phyloP scores from a whole-genome alignment of 1,140 invertebrate genomes.

The Bombus huntii region DNA sequence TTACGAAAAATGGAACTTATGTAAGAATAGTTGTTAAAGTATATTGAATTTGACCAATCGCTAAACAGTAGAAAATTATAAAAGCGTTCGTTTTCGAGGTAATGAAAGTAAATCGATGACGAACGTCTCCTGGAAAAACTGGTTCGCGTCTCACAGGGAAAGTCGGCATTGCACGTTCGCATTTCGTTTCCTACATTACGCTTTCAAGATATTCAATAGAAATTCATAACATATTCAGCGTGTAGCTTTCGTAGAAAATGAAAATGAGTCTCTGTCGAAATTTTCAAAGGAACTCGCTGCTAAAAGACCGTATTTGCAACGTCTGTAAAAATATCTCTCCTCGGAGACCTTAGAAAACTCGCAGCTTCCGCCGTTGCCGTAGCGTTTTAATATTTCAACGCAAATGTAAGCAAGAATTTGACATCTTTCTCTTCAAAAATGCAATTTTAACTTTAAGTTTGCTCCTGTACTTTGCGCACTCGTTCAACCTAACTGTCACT shows the following conservation, averaged over 20 bases:
- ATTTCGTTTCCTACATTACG: slow-evolving; percentile 21
- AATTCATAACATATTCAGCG: slow-evolving; percentile 32
- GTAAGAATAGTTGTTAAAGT: too few relatives aligned
- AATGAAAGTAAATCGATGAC: background rate
- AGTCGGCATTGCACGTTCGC: slow-evolving; percentile 1
- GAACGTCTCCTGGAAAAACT: background rate
- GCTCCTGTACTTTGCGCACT: background rate
- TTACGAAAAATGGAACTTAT: too few relatives aligned
- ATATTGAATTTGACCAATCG: background rate
- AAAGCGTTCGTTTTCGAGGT: background rate
- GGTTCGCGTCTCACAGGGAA: background rate
- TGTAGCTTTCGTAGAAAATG: slow-evolving; percentile 14
- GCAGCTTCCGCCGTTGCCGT: background rate
- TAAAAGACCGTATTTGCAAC: background rate
- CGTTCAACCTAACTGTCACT: background rate
- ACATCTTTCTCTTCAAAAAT: slow-evolving; percentile 9
- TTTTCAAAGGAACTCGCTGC: slow-evolving; percentile 1
- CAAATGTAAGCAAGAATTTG: background rate
- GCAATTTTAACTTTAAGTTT: slow-evolving; percentile 13
- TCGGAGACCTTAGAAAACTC: slow-evolving; percentile 6
- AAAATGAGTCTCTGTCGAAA: slow-evolving; percentile 36
- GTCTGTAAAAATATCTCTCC: background rate
- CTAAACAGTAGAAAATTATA: background rate
- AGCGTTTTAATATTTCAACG: slow-evolving; percentile 16
- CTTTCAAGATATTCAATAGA: slow-evolving; percentile 38